phyloP scores from a whole-genome alignment of 2,888 invertebrate genomes.

The Bugula neritina region DNA sequence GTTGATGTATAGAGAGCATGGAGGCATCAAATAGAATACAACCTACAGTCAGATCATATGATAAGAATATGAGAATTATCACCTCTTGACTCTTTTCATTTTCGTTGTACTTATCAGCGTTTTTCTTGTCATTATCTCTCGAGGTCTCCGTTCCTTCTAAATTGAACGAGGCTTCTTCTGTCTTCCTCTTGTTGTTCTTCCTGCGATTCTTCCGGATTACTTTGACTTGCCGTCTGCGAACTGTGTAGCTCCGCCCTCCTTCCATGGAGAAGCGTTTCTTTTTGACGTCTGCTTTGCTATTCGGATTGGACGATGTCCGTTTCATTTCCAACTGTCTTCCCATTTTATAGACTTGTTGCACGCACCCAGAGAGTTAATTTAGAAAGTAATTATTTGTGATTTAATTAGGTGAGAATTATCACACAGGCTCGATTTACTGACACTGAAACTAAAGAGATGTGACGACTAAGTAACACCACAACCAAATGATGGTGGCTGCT shows the following conservation, averaged over 20 bases:
- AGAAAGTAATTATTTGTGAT: neutral
- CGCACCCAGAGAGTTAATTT: neutral
- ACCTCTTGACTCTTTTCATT: too few relatives aligned
- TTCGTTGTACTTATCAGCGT: neutral
- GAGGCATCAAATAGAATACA: too few relatives aligned
- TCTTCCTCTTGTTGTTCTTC: neutral
- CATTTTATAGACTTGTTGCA: neutral
- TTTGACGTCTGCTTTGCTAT: neutral
- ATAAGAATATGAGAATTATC: too few relatives aligned
- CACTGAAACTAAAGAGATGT: too few relatives aligned
- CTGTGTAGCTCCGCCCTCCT: slow-evolving; percentile 16
- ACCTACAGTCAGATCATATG: too few relatives aligned
- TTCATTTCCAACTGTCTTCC: neutral
- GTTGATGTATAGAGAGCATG: too few relatives aligned
- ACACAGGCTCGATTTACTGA: too few relatives aligned
- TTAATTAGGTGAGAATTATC: too few relatives aligned
- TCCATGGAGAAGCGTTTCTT: neutral
- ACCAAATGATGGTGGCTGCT: too few relatives aligned
- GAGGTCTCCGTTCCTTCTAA: neutral
- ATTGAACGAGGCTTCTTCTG: neutral
- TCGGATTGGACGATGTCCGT: neutral
- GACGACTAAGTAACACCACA: too few relatives aligned
- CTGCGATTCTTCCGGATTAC: neutral
- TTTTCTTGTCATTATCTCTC: neutral
- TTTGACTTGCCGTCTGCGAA: slow-evolving; percentile 22